Conservation (phyloP, 2,797 vertebrate genomes). For the Coendou prehensilis region DNA sequence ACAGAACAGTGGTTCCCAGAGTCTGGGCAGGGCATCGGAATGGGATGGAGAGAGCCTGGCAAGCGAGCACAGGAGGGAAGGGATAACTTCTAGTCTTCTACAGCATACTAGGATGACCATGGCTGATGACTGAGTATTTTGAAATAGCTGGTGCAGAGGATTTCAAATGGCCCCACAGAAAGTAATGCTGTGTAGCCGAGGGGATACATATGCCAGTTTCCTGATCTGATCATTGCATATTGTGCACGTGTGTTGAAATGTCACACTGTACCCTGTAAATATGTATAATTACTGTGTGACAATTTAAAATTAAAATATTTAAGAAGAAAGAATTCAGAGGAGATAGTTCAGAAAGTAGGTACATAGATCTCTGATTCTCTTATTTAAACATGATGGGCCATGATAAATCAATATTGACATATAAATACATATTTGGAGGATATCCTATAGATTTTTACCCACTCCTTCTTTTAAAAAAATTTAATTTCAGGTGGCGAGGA, state of each 20-base stretch:
- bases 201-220: too few species aligned
- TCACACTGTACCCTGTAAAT: not conserved
- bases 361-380: not conserved
- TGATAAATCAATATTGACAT: not conserved
- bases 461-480: not conserved
- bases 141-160: not conserved
- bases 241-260: not conserved
- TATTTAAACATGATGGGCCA: not conserved
- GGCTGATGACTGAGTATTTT: not conserved
- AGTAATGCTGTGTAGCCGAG: not conserved
- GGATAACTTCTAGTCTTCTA: not conserved
- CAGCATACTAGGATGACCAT: not conserved
- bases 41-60: not conserved
- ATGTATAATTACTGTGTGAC: not conserved
- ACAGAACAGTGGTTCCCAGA: not conserved
- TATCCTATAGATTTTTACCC: not conserved
- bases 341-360: not conserved
- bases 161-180: not conserved
- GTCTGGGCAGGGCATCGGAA: too few species aligned
- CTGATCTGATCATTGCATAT: not conserved
- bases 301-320: not conserved
- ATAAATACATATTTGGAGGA: not conserved
- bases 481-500: conserved; percentile 92
- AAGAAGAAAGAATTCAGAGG: not conserved
- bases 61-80: not conserved